A percentile compares a stretch with the other conserved stretches of the same genome.
Conservation (phyloP, 2,113 vertebrate species). For the Nymphicus hollandicus region DNA sequence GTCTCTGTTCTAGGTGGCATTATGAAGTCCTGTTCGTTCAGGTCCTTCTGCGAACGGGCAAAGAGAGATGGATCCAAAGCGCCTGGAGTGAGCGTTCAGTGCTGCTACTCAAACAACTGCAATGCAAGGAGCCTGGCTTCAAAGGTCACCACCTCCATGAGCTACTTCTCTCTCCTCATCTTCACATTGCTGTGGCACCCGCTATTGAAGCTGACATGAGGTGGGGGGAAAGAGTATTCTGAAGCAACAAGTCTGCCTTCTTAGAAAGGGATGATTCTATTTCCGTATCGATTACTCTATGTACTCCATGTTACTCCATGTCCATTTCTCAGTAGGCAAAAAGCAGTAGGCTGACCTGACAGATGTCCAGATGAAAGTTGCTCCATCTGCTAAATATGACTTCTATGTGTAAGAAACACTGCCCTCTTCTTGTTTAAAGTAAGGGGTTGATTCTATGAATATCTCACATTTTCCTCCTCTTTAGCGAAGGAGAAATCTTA, state of each 20-base stretch:
- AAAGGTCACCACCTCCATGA: background rate
- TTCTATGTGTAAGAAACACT: background rate
- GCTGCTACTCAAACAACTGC: slow-evolving; percentile 87
- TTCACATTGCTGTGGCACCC: slow-evolving; percentile 1
- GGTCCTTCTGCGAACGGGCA: slow-evolving; percentile 87
- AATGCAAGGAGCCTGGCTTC: slow-evolving; percentile 72
- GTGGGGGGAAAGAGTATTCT: background rate
- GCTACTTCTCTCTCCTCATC: slow-evolving; percentile 13
- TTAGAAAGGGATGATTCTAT: background rate
- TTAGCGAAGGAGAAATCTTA: background rate
- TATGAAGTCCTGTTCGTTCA: slow-evolving; percentile 90
- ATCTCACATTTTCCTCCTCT: background rate
- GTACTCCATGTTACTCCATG: background rate
- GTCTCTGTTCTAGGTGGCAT: slow-evolving; percentile 78
- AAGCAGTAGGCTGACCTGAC: slow-evolving; percentile 5
- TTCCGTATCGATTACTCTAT: background rate
- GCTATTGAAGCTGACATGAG: slow-evolving; percentile 54
- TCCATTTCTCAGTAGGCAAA: background rate
- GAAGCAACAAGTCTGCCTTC: background rate
- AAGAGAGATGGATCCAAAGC: slow-evolving; percentile 79
- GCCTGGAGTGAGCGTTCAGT: slow-evolving; percentile 81
- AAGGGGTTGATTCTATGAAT: background rate
- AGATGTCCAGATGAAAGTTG: background rate
- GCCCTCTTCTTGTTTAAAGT: background rate
- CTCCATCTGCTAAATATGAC: background rate